Evolutionary conservation across 2,113 vertebrate genomes (phyloP).

Genomic region (Nasalis larvatus): DNA sequence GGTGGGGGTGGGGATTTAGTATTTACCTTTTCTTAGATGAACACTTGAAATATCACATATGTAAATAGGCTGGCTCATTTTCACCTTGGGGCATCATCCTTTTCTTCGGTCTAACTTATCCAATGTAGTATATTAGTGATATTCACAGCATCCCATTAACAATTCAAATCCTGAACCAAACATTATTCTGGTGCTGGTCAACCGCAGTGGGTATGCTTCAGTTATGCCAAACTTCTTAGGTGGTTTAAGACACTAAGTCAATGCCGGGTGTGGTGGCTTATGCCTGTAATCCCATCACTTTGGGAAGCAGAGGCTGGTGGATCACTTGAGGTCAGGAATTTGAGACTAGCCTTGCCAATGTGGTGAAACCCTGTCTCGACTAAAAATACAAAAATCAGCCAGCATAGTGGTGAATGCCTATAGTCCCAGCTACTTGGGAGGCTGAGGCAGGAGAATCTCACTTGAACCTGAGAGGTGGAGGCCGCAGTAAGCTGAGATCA

Average conservation of each 20-base stretch:
- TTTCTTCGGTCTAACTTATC: background rate
- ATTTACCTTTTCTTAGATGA: background rate
- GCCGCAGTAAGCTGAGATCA: no score
- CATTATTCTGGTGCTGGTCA: background rate
- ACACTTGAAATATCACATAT: background rate
- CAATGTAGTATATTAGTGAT: background rate
- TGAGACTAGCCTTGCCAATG: no score
- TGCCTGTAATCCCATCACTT: no score
- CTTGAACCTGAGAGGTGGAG: no score
- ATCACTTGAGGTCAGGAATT: no score
- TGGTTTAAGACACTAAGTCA: slow-evolving; percentile 34
- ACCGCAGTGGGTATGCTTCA: background rate
- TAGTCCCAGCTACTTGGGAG: no score
- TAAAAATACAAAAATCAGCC: no score
- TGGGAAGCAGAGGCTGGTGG: no score
- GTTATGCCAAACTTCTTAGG: background rate
- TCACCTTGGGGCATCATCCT: background rate
- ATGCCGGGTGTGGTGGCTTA: background rate
- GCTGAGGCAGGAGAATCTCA: no score
- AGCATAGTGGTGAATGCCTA: no score
- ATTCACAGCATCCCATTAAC: background rate
- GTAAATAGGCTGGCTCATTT: background rate
- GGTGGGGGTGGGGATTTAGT: background rate
- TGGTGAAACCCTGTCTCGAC: no score
- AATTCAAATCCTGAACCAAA: background rate